A percentile compares a stretch with the other conserved stretches of the same genome.
Conservation (phyloP, 2,888 invertebrate genomes). For the Venusia cambrica region DNA sequence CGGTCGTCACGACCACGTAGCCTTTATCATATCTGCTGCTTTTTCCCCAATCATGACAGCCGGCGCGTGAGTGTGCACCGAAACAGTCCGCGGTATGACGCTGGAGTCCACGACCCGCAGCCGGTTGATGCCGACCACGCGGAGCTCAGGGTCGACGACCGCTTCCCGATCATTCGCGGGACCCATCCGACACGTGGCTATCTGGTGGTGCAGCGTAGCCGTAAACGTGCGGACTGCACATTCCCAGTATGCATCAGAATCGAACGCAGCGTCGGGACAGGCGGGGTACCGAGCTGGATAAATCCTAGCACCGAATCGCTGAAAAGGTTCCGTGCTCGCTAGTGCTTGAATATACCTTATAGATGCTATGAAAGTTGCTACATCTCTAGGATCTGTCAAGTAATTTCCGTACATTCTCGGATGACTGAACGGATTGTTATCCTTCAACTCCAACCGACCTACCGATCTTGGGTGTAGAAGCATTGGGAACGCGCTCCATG, state of each 20-base stretch:
- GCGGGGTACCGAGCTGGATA: slow-evolving; percentile 81
- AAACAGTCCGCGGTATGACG: slow-evolving; percentile 76
- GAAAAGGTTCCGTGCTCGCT: slow-evolving; percentile 72
- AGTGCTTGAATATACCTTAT: slow-evolving; percentile 76
- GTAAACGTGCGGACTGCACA: slow-evolving; percentile 83
- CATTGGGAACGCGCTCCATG: slow-evolving; percentile 83
- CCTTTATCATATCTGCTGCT: slow-evolving; percentile 78
- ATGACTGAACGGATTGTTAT: slow-evolving; percentile 82
- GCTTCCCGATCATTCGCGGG: slow-evolving; percentile 79
- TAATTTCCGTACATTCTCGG: slow-evolving; percentile 87
- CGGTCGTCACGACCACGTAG: slow-evolving; percentile 51
- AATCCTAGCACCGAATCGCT: slow-evolving; percentile 72
- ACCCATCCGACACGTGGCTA: slow-evolving; percentile 85
- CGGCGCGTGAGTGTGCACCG: slow-evolving; percentile 78
- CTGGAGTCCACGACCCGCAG: slow-evolving; percentile 79
- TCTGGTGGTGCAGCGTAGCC: slow-evolving; percentile 83
- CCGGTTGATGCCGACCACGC: slow-evolving; percentile 69
- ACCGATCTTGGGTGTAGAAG: slow-evolving; percentile 85
- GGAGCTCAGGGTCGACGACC: slow-evolving; percentile 82
- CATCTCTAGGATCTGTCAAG: slow-evolving; percentile 81
- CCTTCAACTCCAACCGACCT: slow-evolving; percentile 84
- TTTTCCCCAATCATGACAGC: slow-evolving; percentile 81
- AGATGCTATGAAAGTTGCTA: slow-evolving; percentile 81
- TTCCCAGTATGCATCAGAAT: slow-evolving; percentile 83
- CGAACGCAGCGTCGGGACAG: slow-evolving; percentile 74